phyloP scores from a whole-genome alignment of 2,797 vertebrate genomes.

The Hoplostethus atlanticus region DNA sequence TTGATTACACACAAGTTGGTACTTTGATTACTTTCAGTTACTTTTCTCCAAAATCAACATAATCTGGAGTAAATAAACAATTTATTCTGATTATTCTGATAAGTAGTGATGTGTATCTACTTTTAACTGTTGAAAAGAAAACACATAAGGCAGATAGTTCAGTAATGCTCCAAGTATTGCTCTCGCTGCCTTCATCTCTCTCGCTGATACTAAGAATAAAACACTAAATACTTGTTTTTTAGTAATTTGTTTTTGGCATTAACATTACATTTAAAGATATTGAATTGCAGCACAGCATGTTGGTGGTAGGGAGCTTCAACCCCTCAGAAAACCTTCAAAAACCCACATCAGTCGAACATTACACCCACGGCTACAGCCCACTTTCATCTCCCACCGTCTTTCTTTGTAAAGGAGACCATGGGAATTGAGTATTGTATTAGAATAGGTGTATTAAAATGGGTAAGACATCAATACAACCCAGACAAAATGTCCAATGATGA shows the following conservation, averaged over 20 bases:
- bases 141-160: constrained; percentile 24
- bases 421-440: constrained; percentile 72
- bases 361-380: constrained; percentile 33
- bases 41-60: not conserved
- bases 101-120: too few species aligned
- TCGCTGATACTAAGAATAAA: constrained; percentile 10
- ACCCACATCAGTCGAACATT: constrained; percentile 59
- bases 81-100: too few species aligned
- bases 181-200: constrained; percentile 38
- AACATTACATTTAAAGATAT: too few species aligned
- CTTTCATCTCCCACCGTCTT: constrained; percentile 73
- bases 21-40: not conserved
- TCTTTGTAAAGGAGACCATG: constrained; percentile 67
- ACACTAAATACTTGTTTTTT: too few species aligned
- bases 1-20: constrained; percentile 21
- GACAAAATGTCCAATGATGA: constrained; percentile 66
- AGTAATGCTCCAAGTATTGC: constrained; percentile 26
- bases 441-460: not conserved
- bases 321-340: constrained; percentile 11
- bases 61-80: not conserved
- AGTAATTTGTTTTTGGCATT: too few species aligned
- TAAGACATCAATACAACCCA: constrained; percentile 16
- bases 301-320: too few species aligned
- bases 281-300: constrained; percentile 57
- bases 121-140: not conserved